Percentiles rank a stretch among this genome's conserved stretches.
Evolutionary conservation across 2,113 vertebrate genomes (phyloP).

Genomic region (Hyperopisus bebe): DNA sequence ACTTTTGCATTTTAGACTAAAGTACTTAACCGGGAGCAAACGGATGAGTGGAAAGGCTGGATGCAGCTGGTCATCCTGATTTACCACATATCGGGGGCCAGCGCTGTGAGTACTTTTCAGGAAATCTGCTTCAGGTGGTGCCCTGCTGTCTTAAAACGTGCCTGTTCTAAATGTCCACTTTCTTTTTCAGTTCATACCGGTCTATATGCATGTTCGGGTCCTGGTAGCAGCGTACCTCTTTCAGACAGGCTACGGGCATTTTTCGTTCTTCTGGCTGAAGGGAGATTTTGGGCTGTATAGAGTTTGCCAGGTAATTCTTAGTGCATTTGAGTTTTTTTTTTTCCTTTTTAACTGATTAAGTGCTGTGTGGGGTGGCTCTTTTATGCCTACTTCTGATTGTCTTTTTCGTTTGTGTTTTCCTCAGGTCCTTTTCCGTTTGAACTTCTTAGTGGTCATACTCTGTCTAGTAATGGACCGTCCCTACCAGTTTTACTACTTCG

Average conservation of each 20-base stretch:
- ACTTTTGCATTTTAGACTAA: conserved; percentile 69
- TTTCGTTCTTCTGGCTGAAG: conserved; percentile 97
- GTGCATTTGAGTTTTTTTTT: background rate
- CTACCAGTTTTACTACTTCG: conserved; percentile 98
- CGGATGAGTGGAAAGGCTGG: conserved; percentile 99
- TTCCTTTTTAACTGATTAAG: no score
- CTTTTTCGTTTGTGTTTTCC: background rate
- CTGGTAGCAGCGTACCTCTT: conserved; percentile 95
- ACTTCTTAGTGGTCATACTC: conserved; percentile 91
- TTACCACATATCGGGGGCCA: conserved; percentile 96
- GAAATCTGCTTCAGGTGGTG: background rate
- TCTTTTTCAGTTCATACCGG: conserved; percentile 82
- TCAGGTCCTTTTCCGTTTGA: conserved; percentile 94
- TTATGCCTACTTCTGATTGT: background rate
- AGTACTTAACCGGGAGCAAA: conserved; percentile 93
- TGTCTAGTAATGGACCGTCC: conserved; percentile 94
- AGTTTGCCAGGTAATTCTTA: conserved; percentile 82
- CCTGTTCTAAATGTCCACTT: conserved; percentile 19
- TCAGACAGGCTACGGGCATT: conserved; percentile 96
- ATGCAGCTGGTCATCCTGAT: conserved; percentile 98
- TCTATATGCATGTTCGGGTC: conserved; percentile 96
- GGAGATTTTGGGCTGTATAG: conserved; percentile 92
- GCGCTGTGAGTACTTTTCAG: conserved; percentile 72
- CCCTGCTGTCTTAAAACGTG: background rate
- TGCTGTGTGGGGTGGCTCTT: background rate